A percentile compares a stretch with the other conserved stretches of the same genome.
Conservation (phyloP, 2,888 invertebrate genomes). For the Cosmia trapezina region DNA sequence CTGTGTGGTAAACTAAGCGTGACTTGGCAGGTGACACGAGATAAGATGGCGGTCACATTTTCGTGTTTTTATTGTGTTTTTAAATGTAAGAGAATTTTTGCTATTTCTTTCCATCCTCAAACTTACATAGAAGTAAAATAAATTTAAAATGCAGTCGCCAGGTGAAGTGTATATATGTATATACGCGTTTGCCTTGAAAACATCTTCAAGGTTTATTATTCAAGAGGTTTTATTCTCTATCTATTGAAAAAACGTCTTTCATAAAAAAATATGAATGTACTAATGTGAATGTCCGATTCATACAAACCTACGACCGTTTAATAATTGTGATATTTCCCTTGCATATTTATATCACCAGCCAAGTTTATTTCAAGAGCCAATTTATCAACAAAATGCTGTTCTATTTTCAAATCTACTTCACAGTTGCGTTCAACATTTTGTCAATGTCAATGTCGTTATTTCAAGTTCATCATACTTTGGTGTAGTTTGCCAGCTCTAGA, state of each 20-base stretch:
- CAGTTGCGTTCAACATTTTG: conserved; percentile 30
- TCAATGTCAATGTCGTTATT: conserved; percentile 36
- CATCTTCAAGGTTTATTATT: conserved; percentile 15
- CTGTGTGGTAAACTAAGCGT: background rate
- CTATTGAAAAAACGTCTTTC: background rate
- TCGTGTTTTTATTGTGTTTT: no score
- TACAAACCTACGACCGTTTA: background rate
- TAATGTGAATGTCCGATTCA: background rate
- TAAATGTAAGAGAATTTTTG: background rate
- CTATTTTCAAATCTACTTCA: conserved; percentile 27
- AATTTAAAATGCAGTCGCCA: background rate
- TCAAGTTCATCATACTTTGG: conserved; percentile 24
- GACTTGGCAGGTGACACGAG: background rate
- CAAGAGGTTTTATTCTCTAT: conserved; percentile 2
- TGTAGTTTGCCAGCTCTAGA: conserved; percentile 19
- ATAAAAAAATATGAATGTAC: background rate
- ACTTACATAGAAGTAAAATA: background rate
- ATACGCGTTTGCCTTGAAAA: conserved; percentile 7
- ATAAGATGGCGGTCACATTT: background rate
- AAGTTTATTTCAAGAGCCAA: background rate
- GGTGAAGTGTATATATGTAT: background rate
- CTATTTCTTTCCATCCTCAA: background rate
- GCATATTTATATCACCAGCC: background rate
- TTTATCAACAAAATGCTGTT: conserved; percentile 13
- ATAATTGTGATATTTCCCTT: background rate